Evolutionary conservation across 1,140 invertebrate species (phyloP).

Genomic region (Latrodectus geometricus): DNA sequence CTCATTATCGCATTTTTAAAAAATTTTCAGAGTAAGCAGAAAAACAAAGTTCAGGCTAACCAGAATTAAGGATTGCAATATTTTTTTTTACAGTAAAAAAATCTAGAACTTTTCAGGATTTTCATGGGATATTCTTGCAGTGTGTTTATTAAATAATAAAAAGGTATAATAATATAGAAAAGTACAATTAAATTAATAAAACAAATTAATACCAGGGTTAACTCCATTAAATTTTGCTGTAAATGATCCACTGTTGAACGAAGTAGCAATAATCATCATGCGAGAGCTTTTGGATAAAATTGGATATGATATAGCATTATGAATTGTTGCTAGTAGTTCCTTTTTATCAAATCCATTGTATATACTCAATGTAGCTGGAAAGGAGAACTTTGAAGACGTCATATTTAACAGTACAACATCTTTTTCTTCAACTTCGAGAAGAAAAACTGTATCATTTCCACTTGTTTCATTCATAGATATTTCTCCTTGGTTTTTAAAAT

Average conservation of each 20-base stretch:
- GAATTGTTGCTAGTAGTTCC: slow-evolving; percentile 21
- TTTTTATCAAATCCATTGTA: slow-evolving; percentile 49
- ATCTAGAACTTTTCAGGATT: too few species aligned
- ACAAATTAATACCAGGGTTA: not conserved
- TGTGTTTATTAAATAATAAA: too few species aligned
- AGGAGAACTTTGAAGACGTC: not conserved
- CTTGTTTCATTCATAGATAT: not conserved
- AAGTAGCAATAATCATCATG: slow-evolving; percentile 40
- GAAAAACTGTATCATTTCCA: slow-evolving; percentile 25
- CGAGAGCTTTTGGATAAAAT: slow-evolving; percentile 18
- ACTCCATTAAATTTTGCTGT: slow-evolving; percentile 35
- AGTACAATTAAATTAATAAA: too few species aligned
- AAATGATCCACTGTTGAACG: slow-evolving; percentile 7
- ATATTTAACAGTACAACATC: slow-evolving; percentile 30
- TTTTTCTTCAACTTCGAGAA: slow-evolving; percentile 20
- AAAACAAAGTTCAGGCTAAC: too few species aligned
- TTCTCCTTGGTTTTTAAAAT: slow-evolving; percentile 15
- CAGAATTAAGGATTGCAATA: too few species aligned
- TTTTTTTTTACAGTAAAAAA: too few species aligned
- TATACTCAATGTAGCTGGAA: slow-evolving; percentile 23
- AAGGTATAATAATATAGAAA: too few species aligned
- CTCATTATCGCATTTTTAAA: too few species aligned
- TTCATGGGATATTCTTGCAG: too few species aligned
- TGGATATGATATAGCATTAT: slow-evolving; percentile 42
- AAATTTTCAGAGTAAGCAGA: too few species aligned